Conservation (phyloP, 2,113 vertebrate genomes). For the Platycercus adscitus region DNA sequence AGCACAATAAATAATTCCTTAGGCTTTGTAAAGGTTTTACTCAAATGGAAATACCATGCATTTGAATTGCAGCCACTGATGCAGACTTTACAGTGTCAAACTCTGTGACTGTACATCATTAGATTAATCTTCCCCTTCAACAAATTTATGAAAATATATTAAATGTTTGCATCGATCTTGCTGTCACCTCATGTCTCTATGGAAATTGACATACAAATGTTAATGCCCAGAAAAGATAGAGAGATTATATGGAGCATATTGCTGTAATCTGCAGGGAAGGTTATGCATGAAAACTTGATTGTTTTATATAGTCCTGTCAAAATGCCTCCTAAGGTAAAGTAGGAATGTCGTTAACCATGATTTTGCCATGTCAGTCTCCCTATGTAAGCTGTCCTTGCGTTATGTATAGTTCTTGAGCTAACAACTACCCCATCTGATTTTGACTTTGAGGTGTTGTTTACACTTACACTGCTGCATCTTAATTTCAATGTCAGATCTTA, state of each 20-base stretch:
- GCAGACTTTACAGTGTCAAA: neutral
- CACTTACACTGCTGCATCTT: neutral
- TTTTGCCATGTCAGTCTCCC: neutral
- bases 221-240: neutral
- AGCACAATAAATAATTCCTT: neutral
- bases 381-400: neutral
- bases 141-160: neutral
- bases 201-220: neutral
- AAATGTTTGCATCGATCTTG: neutral
- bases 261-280: neutral
- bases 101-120: neutral
- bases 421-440: neutral
- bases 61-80: neutral
- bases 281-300: neutral
- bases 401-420: neutral
- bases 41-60: neutral
- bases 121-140: neutral
- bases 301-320: neutral
- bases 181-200: neutral
- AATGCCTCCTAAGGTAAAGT: neutral
- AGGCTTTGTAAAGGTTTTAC: slow-evolving; percentile 10
- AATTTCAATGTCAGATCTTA: neutral
- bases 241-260: neutral
- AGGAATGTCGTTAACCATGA: neutral
- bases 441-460: neutral